A percentile compares a stretch with the other conserved stretches of the same genome.
These are phyloP conservation scores for Bergia sp. DNA, from an alignment of 92 coral and sea anemone genomes.

Conservation along the genomic window DNA sequence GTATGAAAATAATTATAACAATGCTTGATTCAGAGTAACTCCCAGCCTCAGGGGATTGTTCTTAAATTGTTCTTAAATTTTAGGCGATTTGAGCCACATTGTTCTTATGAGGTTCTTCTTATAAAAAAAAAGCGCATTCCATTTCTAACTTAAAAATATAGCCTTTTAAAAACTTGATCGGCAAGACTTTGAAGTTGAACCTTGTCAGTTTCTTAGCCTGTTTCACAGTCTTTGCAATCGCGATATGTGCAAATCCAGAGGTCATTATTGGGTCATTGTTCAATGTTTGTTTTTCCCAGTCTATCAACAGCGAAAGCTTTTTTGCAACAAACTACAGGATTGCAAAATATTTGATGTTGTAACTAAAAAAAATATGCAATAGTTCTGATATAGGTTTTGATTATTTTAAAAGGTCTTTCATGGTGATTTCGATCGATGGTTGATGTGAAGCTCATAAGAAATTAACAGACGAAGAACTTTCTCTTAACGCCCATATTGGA, in stretches of 20 bases:
- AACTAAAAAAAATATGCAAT: not conserved
- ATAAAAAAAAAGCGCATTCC: too few relatives aligned
- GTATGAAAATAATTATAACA: too few relatives aligned
- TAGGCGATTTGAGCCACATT: too few relatives aligned
- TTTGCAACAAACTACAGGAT: not conserved
- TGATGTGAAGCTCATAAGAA: too few relatives aligned
- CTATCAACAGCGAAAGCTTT: not conserved
- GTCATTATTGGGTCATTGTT: not conserved
- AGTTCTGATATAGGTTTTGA: not conserved
- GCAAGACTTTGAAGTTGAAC: not conserved
- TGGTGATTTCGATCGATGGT: not conserved
- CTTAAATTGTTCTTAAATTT: too few relatives aligned
- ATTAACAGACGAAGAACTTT: not conserved
- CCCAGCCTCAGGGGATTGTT: too few relatives aligned
- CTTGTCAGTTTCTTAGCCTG: not conserved
- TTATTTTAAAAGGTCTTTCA: not conserved
- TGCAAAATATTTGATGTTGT: not conserved
- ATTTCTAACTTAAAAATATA: too few relatives aligned
- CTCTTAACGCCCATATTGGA: constrained; percentile 3
- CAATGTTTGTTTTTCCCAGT: not conserved
- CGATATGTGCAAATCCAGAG: not conserved
- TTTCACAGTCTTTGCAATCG: not conserved
- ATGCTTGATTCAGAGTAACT: too few relatives aligned
- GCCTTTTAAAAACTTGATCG: too few relatives aligned
- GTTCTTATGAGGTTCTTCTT: too few relatives aligned